phyloP scores from a whole-genome alignment of 1,140 invertebrate species.

The Lordiphosa stackelbergi region DNA sequence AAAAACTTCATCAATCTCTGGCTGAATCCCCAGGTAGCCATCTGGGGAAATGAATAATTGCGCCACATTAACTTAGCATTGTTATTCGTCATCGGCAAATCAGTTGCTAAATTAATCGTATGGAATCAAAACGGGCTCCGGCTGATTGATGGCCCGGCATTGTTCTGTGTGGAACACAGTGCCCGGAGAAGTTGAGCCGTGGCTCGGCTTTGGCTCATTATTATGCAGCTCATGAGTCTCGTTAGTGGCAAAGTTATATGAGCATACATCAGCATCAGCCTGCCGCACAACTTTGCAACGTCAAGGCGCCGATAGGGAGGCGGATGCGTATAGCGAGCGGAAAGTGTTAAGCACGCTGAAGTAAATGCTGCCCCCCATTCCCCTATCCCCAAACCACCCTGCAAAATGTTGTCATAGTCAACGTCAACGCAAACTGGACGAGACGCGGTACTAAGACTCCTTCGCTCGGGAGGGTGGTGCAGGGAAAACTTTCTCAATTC shows the following conservation, averaged over 20 bases:
- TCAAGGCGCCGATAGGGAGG: too few relatives aligned
- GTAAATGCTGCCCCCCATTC: constrained; percentile 57
- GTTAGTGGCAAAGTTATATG: constrained; percentile 74
- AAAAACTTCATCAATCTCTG: too few relatives aligned
- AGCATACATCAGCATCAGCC: constrained; percentile 72
- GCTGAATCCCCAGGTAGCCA: constrained; percentile 7
- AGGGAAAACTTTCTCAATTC: constrained; percentile 42
- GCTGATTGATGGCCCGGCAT: constrained; percentile 48
- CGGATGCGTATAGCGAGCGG: constrained; percentile 41
- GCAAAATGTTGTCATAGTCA: constrained; percentile 15
- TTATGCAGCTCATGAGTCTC: constrained; percentile 72
- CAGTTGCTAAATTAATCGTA: constrained; percentile 70
- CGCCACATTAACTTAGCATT: constrained; percentile 64
- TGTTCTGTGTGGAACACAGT: not conserved
- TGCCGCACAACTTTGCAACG: constrained; percentile 54
- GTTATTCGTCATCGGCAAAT: constrained; percentile 66
- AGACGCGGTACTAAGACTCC: not conserved
- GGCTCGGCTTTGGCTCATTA: constrained; percentile 41
- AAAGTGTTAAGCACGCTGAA: constrained; percentile 69
- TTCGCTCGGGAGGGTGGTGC: too few relatives aligned
- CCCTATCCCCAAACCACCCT: too few relatives aligned
- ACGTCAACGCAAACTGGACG: constrained; percentile 7
- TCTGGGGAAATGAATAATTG: constrained; percentile 62
- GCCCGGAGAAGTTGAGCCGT: not conserved
- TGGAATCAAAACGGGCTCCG: constrained; percentile 52